phyloP scores from a whole-genome alignment of 2,888 invertebrate species.

The Morpho deidamia region DNA sequence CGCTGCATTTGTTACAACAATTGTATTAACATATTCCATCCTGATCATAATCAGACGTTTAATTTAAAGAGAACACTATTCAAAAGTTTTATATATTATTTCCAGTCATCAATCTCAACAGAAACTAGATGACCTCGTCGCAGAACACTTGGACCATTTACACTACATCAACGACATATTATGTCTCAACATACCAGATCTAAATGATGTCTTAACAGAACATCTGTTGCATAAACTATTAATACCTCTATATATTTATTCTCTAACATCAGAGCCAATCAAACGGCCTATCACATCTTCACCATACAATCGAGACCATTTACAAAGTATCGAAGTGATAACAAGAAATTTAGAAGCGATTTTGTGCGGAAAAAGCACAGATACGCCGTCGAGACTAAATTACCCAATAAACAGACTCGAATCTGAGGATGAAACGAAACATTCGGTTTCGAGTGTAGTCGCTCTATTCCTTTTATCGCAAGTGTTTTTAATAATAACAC shows the following conservation, averaged over 20 bases:
- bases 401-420: slow-evolving; percentile 58
- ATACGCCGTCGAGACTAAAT: slow-evolving; percentile 61
- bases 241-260: slow-evolving; percentile 96
- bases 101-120: slow-evolving; percentile 93
- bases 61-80: background rate
- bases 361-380: slow-evolving; percentile 75
- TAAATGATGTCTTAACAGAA: slow-evolving; percentile 96
- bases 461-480: slow-evolving; percentile 94
- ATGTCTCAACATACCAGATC: slow-evolving; percentile 91
- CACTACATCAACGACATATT: slow-evolving; percentile 98
- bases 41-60: background rate
- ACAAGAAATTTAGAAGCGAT: slow-evolving; percentile 82
- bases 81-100: slow-evolving; percentile 29
- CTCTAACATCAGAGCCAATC: slow-evolving; percentile 79
- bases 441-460: slow-evolving; percentile 92
- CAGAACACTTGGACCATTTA: slow-evolving; percentile 97
- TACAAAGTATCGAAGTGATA: slow-evolving; percentile 78
- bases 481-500: slow-evolving; percentile 96
- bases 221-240: slow-evolving; percentile 95
- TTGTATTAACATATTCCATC: too few species aligned
- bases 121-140: slow-evolving; percentile 94
- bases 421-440: slow-evolving; percentile 79
- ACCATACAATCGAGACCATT: slow-evolving; percentile 63
- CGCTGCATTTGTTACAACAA: too few species aligned
- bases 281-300: slow-evolving; percentile 46